Evolutionary conservation across 2,888 invertebrate genomes (phyloP).

Genomic region (Mythimna lalbum): DNA sequence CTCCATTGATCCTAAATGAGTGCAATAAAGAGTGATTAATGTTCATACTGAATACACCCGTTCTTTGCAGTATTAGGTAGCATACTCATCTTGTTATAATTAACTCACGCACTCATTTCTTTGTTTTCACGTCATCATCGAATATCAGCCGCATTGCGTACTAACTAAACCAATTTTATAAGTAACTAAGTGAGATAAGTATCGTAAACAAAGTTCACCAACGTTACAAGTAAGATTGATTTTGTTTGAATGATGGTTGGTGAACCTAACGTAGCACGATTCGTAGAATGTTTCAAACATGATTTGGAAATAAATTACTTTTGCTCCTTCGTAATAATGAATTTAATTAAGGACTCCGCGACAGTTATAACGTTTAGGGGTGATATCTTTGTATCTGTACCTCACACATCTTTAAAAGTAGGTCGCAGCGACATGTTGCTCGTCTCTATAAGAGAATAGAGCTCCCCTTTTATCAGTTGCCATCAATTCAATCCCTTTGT

Average conservation of each 20-base stretch:
- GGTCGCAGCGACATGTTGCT: constrained; percentile 80
- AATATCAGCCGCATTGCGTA: constrained; percentile 57
- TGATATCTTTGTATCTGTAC: constrained; percentile 31
- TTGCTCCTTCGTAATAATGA: constrained; percentile 22
- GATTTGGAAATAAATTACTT: constrained; percentile 22
- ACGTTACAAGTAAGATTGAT: constrained; percentile 31
- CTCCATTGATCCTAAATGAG: constrained; percentile 82
- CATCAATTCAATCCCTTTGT: constrained; percentile 79
- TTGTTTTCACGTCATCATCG: constrained; percentile 51
- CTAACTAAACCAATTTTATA: constrained; percentile 46
- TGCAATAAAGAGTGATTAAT: constrained; percentile 83
- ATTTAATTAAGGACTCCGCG: constrained; percentile 41
- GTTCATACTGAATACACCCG: constrained; percentile 71
- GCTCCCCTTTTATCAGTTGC: constrained; percentile 74
- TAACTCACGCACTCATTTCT: constrained; percentile 48
- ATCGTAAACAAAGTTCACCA: constrained; percentile 56
- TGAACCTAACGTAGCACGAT: not conserved
- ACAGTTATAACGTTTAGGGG: constrained; percentile 20
- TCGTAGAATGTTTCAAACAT: constrained; percentile 11
- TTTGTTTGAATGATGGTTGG: constrained; percentile 21
- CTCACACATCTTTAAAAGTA: constrained; percentile 65
- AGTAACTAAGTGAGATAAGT: constrained; percentile 48
- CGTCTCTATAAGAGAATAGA: constrained; percentile 62
- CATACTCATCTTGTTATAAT: constrained; percentile 65
- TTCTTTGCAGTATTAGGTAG: constrained; percentile 64